phyloP scores from a whole-genome alignment of 1,140 invertebrate genomes.

The Andrena cerasifolii region DNA sequence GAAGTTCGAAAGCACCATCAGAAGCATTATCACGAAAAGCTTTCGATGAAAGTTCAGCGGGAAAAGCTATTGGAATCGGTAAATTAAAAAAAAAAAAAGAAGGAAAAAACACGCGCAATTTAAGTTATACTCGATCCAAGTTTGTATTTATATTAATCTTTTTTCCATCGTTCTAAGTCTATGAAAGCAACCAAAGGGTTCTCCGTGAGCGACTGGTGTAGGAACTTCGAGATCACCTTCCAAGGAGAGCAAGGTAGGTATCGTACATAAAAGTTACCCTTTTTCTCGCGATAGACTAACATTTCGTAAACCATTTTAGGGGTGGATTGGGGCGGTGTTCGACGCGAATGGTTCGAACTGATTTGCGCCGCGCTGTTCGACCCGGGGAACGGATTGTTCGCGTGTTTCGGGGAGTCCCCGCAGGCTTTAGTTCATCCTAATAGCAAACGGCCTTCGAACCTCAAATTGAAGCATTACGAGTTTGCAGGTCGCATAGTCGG shows the following conservation, averaged over 20 bases:
- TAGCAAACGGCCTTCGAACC: conserved; percentile 86
- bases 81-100: conserved; percentile 68
- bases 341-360: conserved; percentile 96
- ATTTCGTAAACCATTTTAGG: conserved; percentile 83
- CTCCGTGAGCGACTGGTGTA: conserved; percentile 93
- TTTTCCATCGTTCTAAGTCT: conserved; percentile 82
- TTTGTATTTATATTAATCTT: background rate
- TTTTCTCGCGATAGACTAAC: background rate
- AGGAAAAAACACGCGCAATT: background rate
- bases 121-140: background rate
- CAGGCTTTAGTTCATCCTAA: conserved; percentile 95
- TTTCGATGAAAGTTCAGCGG: conserved; percentile 91
- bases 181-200: conserved; percentile 93
- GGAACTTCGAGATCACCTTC: conserved; percentile 96
- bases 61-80: conserved; percentile 91
- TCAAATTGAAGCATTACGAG: conserved; percentile 95
- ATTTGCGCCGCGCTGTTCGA: conserved; percentile 94
- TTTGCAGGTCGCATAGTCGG: conserved; percentile 97
- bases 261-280: background rate
- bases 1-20: conserved; percentile 94
- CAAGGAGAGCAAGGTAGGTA: conserved; percentile 92
- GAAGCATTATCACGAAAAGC: conserved; percentile 92
- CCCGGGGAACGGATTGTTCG: conserved; percentile 91
- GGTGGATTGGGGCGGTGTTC: conserved; percentile 96
- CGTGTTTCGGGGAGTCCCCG: conserved; percentile 92